These are phyloP conservation scores for Trichacis sp. DNA, from an alignment of 2,888 invertebrate species.

Conservation along the genomic window DNA sequence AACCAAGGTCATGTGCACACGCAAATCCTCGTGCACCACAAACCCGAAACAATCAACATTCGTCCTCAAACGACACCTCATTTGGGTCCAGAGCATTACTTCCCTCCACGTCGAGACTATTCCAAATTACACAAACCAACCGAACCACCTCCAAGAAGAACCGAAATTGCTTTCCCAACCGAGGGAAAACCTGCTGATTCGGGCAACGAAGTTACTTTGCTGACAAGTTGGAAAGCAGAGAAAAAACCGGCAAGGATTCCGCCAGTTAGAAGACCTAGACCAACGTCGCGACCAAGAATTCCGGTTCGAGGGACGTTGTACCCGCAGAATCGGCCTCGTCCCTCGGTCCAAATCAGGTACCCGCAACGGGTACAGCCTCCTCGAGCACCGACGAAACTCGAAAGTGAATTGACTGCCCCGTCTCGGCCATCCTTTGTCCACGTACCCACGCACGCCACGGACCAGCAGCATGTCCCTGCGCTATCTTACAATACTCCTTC, in stretches of 20 bases:
- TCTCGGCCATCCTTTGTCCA: constrained; percentile 26
- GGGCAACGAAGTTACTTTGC: constrained; percentile 51
- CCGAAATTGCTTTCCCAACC: constrained; percentile 51
- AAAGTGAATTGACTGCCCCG: constrained; percentile 23
- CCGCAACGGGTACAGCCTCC: constrained; percentile 41
- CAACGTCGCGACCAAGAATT: constrained; percentile 51
- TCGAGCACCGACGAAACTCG: constrained; percentile 21
- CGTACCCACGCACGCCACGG: constrained; percentile 22
- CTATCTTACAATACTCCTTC: constrained; percentile 15
- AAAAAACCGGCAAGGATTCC: constrained; percentile 55
- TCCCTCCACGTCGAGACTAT: constrained; percentile 55
- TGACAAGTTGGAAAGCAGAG: constrained; percentile 57
- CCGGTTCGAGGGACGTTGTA: constrained; percentile 46
- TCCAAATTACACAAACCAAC: constrained; percentile 48
- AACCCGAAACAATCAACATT: constrained; percentile 54
- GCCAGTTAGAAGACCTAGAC: constrained; percentile 52
- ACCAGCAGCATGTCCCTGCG: constrained; percentile 17
- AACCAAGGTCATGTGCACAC: constrained; percentile 62
- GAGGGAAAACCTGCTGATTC: constrained; percentile 52
- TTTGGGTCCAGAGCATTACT: constrained; percentile 29
- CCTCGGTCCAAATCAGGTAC: constrained; percentile 41
- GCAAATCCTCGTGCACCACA: constrained; percentile 62
- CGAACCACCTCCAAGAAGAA: constrained; percentile 59
- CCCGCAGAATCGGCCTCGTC: constrained; percentile 53
- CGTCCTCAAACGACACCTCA: constrained; percentile 48